Conservation (phyloP, 1,140 invertebrate species). For the Trigoniulus corallinus region DNA sequence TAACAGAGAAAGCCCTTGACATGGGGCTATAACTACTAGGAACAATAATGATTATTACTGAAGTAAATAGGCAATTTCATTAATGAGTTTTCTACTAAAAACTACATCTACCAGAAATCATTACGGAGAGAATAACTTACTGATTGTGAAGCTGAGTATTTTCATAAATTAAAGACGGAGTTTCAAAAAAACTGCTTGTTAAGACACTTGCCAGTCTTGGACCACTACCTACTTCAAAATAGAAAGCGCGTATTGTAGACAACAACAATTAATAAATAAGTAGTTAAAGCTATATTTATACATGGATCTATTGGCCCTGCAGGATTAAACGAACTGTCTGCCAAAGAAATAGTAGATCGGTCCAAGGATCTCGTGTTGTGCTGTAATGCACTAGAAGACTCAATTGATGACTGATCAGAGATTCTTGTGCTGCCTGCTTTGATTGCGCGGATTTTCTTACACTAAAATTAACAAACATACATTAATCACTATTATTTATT, state of each 20-base stretch:
- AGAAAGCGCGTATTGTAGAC: too few species aligned
- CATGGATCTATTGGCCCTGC: too few species aligned
- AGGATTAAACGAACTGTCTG: too few species aligned
- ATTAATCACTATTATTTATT: too few species aligned
- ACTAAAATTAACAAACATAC: neutral
- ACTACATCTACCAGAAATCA: neutral
- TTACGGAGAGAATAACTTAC: neutral
- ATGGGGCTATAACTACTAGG: neutral
- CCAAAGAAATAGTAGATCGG: too few species aligned
- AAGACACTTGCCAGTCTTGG: too few species aligned
- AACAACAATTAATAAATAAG: too few species aligned
- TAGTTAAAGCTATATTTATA: too few species aligned
- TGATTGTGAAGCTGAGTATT: neutral
- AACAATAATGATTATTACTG: neutral
- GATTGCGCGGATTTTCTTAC: neutral
- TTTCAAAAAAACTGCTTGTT: neutral
- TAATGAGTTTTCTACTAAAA: neutral
- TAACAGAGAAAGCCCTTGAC: too few species aligned
- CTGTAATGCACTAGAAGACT: neutral
- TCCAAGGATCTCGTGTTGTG: neutral
- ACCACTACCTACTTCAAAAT: too few species aligned
- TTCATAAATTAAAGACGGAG: neutral
- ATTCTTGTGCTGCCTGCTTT: neutral
- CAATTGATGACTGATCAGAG: neutral
- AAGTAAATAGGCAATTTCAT: neutral